A percentile compares a stretch with the other conserved stretches of the same genome.
phyloP scores from a whole-genome alignment of 2,888 invertebrate genomes.

The Sarcophaga variegata region DNA sequence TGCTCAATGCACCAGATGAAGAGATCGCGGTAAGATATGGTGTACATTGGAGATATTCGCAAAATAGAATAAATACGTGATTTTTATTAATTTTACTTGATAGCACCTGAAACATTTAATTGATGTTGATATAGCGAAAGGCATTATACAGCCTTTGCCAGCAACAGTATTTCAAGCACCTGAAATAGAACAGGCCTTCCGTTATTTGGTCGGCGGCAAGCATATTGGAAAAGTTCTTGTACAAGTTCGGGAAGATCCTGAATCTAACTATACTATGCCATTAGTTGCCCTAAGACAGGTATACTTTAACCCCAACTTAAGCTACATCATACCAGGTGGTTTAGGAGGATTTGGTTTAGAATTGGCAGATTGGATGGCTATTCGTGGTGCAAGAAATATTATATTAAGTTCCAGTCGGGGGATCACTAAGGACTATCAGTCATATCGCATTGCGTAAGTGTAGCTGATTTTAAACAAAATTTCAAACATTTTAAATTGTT shows the following conservation, averaged over 20 bases:
- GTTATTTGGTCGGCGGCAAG: constrained; percentile 86
- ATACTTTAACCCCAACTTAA: constrained; percentile 76
- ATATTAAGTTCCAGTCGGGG: constrained; percentile 92
- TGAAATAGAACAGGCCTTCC: constrained; percentile 88
- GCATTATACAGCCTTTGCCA: constrained; percentile 87
- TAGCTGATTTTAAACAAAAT: no score
- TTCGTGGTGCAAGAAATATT: constrained; percentile 90
- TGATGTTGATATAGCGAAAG: constrained; percentile 85
- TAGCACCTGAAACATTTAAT: constrained; percentile 76
- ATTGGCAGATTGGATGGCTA: constrained; percentile 91
- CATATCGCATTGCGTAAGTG: constrained; percentile 86
- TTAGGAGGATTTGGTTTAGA: constrained; percentile 97
- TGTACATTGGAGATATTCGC: neutral
- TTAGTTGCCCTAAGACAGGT: constrained; percentile 76
- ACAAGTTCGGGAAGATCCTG: constrained; percentile 77
- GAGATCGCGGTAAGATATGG: constrained; percentile 75
- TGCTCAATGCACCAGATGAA: constrained; percentile 83
- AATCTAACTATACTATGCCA: constrained; percentile 75
- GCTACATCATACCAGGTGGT: constrained; percentile 88
- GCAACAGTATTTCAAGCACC: constrained; percentile 85
- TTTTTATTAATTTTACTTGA: neutral
- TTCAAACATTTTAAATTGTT: neutral
- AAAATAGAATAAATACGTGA: neutral
- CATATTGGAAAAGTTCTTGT: constrained; percentile 89
- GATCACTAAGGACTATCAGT: constrained; percentile 91